Evolutionary conservation across 2,888 invertebrate genomes (phyloP), one percentile per base, ranked within the genome.

Genomic region (Auanema freiburgensis): DNA sequence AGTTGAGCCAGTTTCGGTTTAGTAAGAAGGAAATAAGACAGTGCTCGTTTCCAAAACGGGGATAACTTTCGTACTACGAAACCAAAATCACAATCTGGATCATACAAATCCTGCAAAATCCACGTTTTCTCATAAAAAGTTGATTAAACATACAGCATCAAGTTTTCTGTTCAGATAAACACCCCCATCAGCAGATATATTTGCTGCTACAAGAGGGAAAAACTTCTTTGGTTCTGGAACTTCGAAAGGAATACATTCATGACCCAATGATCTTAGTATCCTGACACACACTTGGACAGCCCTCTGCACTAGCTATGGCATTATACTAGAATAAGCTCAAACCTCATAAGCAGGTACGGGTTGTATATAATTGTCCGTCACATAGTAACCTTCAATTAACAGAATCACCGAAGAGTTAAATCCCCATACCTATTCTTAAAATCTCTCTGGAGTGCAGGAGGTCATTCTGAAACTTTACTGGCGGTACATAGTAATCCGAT

Each of bases 401-500:
- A n/a, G n/a, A n/a, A n/a, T n/a, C n/a, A n/a, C n/a, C n/a, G n/a
- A n/a, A n/a, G n/a, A 33, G 33, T 5, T 33, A 33, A 33, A 8
- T 33, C 8, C 8, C 33, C 33, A 5, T 8, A 33, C 33, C 76
- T 41, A 76, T 76, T 8, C 60, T 65, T 16, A 68, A 46, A 21
- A 62, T 63, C 49, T 62, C 62, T 1, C 52, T 57, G n/a, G 61
- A 62, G 11, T 61, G 33, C 53, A 64, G 71, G 16, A 64, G 44
- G 14, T 69, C 62, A n/a, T 78, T 71, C 44, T 71, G 72, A 72
- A 74, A 79, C 3, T 44, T 46, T 0, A 78, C 75, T 12, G 79
- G 79, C 3, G 78, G 74, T 10, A 78, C 74, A 57, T 78, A 79
- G 5, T 78, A 75, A 55, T 79, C 79, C 11, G 65, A 52, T 14